Evolutionary conservation across 2,797 vertebrate genomes (phyloP), one percentile per base, ranked within the genome.

Genomic region (Discoglossus pictus): DNA sequence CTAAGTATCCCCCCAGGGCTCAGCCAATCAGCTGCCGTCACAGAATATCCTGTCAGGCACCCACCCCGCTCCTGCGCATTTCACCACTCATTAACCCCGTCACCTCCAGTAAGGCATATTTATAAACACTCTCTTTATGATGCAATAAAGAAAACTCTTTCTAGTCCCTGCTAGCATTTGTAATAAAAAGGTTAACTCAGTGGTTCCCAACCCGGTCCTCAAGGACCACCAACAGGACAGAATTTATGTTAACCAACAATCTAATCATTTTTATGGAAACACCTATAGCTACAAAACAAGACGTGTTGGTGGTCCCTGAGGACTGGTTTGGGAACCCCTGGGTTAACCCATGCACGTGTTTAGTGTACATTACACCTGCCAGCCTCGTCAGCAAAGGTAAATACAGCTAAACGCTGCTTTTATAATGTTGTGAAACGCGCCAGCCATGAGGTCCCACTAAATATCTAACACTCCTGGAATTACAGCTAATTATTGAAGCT

Each of bases 351-450:
- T n/a, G n/a, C n/a, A 51, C 15, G 18, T 23, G 1, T n/a, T 7
- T 21, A 4, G 16, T 18, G n/a, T 9, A 51, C 3, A 16, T 18
- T 48, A 6, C 18, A 16, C 46, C 27, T 8, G 4, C 27, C 27
- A 4, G 4, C 27, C 27, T 31, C 27, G 4, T 4, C 27, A 4
- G 27, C 4, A 31, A 31, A 4, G 8, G 4, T 23, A 65, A 6
- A 55, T 43, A 16, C 73, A 0, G 0, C 66, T 74, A 72, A 79
- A 72, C 76, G 64, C 76, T 78, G 76, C 23, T 53, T 50, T 62
- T 68, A 70, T 65, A 65, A 35, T 0, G 55, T 70, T 73, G 55
- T 73, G 74, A 78, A 80, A 36, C 18, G 61, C 59, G 67, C 52
- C 39, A 68, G 42, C 52, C 47, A 31, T 68, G 70, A 76, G 73